phyloP scores from a whole-genome alignment of 2,888 invertebrate species.

The Macaria liturata region DNA sequence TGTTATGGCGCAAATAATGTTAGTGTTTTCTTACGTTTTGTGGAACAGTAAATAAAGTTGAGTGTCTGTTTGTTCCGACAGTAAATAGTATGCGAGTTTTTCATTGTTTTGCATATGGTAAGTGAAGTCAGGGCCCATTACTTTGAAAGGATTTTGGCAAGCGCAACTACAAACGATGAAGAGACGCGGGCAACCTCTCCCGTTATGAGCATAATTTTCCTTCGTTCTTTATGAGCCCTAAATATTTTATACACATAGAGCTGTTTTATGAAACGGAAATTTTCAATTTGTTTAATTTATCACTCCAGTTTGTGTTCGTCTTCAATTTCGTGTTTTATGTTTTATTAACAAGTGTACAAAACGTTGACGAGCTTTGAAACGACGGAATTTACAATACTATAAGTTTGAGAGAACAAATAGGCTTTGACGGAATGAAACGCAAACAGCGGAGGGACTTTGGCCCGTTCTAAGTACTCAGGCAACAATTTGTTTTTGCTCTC shows the following conservation, averaged over 20 bases:
- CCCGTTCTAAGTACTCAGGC: neutral
- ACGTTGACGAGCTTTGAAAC: conserved; percentile 5
- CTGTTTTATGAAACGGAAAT: conserved; percentile 10
- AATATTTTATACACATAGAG: conserved; percentile 7
- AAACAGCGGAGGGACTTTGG: conserved; percentile 38
- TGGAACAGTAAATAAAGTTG: neutral
- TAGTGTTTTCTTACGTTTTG: neutral
- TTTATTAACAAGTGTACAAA: conserved; percentile 3
- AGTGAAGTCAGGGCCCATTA: conserved; percentile 3
- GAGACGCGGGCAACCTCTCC: conserved; percentile 6
- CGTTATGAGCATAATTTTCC: conserved; percentile 12
- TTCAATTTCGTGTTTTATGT: conserved; percentile 7
- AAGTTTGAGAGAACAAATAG: conserved; percentile 44
- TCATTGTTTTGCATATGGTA: conserved; percentile 5
- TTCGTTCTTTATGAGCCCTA: conserved; percentile 9
- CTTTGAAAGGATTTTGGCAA: conserved; percentile 12
- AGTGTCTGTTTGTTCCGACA: neutral
- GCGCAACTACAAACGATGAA: conserved; percentile 3
- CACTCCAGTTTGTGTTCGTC: conserved; percentile 3
- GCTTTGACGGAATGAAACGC: conserved; percentile 51
- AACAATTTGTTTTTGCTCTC: neutral
- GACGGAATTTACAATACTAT: conserved; percentile 5
- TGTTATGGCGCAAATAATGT: neutral
- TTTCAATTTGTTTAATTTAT: conserved; percentile 11
- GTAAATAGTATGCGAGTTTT: neutral